Evolutionary conservation across 2,113 vertebrate species (phyloP), one percentile per base, ranked within the genome.

Genomic region (Mormyrus lacerda): DNA sequence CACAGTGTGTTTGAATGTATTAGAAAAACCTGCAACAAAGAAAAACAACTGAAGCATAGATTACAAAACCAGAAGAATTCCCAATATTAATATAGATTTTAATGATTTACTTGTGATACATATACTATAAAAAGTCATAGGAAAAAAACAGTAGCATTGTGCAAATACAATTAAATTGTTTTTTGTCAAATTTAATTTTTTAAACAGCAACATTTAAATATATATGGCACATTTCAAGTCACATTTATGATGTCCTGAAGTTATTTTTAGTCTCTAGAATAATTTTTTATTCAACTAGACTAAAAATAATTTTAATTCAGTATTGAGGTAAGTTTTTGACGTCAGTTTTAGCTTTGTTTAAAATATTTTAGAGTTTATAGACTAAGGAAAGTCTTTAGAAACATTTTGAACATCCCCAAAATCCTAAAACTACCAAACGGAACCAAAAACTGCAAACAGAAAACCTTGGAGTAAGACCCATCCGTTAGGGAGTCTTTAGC

Each of bases 111-210:
- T 95, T 95, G 89, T 95, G 96, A 95, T 97, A 97, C 97, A 97
- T 97, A 98, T 98, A 95, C 96, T 97, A 97, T 95, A 96, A 97
- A 98, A 98, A 96, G 96, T 96, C 97, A 98, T 97, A 96, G 95
- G 94, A 95, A 91, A 92, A 95, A 96, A 96, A 98, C 97, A 99
- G 98, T 96, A 97, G 97, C 95, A 97, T 95, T 96, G 97, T 96
- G 96, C 97, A 97, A 94, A 96, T 91, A 94, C 92, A 92, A 90
- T 93, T 92, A n/a, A 90, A 88, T 79, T 58, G 89, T 89, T 88
- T 91, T 91, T 92, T 89, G 58, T 89, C 90, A 93, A 93, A 93
- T 95, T 94, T 88, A 76, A 89, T 86, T 82, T 91, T 91, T 85
- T 91, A 53, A 91, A 90, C 92, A 91, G 92, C 91, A 89, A 91